Base-by-base conservation (phyloP, 2,888 invertebrate species). In the Tinea pellionella region DNA sequence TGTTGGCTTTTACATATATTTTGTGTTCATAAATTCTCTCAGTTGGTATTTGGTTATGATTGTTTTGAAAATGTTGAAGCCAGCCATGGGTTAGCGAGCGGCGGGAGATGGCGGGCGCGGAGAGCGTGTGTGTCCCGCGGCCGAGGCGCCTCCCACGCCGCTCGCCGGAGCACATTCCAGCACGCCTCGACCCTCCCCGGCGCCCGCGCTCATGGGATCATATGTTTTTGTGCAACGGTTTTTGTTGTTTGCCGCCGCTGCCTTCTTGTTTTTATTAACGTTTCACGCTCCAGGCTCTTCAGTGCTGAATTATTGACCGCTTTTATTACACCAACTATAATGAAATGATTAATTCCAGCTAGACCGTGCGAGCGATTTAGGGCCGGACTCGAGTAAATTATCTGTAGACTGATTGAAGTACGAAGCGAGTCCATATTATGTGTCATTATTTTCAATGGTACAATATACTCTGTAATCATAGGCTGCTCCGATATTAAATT, bases 211-310 rank as follows among this genome's bases (percentile, higher is more conserved):
- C 78, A 67, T 79, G 80, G 81, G 85, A 86, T 87, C 87, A 87
- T 87, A 87, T 87, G 87, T 87, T 87, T 87, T 87, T 87, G 80
- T 85, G 83, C 85, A 87, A 86, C 87, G 85, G 87, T 87, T 87
- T 87, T 87, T 87, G 86, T 86, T 84, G 84, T 85, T 85, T 78
- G 77, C 85, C 85, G 84, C 81, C 80, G 78, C 77, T 72, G 73
- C 78, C 76, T 74, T 74, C 72, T 81, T 77, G 71, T 81, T 86
- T 60, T 61, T 61, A 24, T 60, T 57, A 32, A 57, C 30, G 30
- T 74, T 85, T 84, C 82, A 85, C 83, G 83, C 82, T 83, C 75
- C 75, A 77, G 72, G 57, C 76, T 83, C 82, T 80, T 82, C 32
- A 57, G 16, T 15, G 57, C 30, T 57, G 57, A 57, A 57, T 32